Evolutionary conservation across 2,797 vertebrate species (phyloP).

Genomic region (Austrolebias charrua): DNA sequence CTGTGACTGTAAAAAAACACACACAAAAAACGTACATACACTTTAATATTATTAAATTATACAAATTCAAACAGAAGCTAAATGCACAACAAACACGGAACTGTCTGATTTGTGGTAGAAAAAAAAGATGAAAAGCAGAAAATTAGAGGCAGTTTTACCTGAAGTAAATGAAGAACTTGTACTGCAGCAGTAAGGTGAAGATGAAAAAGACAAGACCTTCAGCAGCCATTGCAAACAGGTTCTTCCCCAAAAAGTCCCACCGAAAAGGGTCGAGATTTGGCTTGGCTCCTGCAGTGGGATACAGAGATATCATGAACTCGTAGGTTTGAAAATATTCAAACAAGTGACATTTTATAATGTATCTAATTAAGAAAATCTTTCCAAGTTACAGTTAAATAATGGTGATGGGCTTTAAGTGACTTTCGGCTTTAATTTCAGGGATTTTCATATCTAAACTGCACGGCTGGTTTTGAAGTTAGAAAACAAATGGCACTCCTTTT

Average conservation of each 20-base stretch:
- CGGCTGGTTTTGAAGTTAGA: not conserved
- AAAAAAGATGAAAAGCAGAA: not conserved
- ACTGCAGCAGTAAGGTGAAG: conserved; percentile 88
- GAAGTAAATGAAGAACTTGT: conserved; percentile 78
- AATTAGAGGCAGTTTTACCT: conserved; percentile 60
- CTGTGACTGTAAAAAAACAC: not conserved
- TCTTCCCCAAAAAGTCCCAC: conserved; percentile 91
- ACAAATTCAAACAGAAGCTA: not conserved
- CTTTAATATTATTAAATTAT: not conserved
- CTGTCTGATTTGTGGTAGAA: not conserved
- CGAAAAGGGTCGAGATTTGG: conserved; percentile 82
- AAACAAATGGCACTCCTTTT: no score
- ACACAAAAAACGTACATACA: not conserved
- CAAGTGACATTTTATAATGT: not conserved
- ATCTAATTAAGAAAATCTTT: no score
- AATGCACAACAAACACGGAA: no score
- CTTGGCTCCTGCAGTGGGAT: conserved; percentile 74
- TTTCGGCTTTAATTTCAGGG: no score
- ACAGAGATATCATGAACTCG: not conserved
- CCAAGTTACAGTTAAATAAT: no score
- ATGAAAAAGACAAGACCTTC: conserved; percentile 88
- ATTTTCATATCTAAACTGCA: no score
- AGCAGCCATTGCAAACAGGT: conserved; percentile 87
- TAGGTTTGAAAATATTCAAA: not conserved
- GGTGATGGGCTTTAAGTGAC: no score